Conservation (phyloP, 2,888 invertebrate genomes). For the Drosophila kanekoi region DNA sequence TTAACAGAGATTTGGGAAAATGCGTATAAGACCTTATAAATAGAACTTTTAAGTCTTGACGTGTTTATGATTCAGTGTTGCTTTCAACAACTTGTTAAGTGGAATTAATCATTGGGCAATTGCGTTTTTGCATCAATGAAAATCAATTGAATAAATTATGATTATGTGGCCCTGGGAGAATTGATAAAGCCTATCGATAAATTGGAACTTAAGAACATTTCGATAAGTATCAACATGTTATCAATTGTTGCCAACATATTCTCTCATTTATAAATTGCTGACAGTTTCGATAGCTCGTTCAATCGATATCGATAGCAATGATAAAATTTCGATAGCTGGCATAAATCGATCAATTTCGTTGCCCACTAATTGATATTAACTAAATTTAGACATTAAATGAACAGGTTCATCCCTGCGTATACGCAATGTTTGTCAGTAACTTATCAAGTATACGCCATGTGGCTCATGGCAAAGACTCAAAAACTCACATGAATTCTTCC, state of each 20-base stretch:
- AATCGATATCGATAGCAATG: not conserved
- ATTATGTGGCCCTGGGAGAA: not conserved
- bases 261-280: not conserved
- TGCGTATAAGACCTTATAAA: conserved; percentile 9
- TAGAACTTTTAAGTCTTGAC: not conserved
- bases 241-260: not conserved
- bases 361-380: not conserved
- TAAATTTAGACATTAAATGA: too few species aligned
- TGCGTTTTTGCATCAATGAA: not conserved
- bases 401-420: conserved; percentile 22
- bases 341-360: not conserved
- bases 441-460: conserved; percentile 47
- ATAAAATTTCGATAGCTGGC: not conserved
- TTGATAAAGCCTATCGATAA: not conserved
- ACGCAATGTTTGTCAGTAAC: conserved; percentile 11
- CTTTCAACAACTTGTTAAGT: not conserved
- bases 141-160: not conserved
- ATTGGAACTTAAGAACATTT: not conserved
- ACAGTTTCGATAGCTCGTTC: not conserved
- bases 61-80: conserved; percentile 3
- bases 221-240: not conserved
- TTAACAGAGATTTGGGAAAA: conserved; percentile 15
- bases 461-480: not conserved
- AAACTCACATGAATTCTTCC: conserved; percentile 88
- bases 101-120: conserved; percentile 9